phyloP scores from a whole-genome alignment of 2,888 invertebrate genomes.

The Argyresthia goedartella region DNA sequence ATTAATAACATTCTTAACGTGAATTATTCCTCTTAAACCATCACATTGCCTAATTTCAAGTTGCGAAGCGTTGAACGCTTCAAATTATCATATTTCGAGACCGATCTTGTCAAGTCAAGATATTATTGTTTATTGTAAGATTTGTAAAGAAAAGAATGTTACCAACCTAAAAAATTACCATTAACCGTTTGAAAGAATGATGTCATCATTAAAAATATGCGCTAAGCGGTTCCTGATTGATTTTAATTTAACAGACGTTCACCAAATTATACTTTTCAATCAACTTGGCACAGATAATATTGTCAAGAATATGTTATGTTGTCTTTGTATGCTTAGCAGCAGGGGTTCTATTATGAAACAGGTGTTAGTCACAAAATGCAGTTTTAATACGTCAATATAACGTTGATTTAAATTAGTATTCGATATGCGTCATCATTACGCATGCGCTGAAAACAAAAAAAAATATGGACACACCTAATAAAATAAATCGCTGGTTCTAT shows the following conservation, averaged over 20 bases:
- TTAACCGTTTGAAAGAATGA: not conserved
- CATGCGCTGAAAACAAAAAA: too few relatives aligned
- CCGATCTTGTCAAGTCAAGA: too few relatives aligned
- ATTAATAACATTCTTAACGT: too few relatives aligned
- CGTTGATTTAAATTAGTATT: conserved; percentile 17
- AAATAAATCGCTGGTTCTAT: too few relatives aligned
- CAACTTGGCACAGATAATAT: not conserved
- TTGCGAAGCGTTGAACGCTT: too few relatives aligned
- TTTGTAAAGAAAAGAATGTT: too few relatives aligned
- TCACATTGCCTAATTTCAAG: too few relatives aligned
- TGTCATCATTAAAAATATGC: not conserved
- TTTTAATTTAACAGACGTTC: not conserved
- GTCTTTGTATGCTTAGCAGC: not conserved
- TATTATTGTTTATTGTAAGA: too few relatives aligned
- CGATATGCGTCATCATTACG: conserved; percentile 18
- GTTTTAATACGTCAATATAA: conserved; percentile 15
- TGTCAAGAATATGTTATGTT: not conserved
- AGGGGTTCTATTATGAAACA: not conserved
- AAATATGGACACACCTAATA: too few relatives aligned
- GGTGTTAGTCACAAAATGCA: not conserved
- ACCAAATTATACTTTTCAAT: not conserved
- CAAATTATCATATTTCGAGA: too few relatives aligned
- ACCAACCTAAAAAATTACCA: too few relatives aligned
- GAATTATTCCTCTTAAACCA: not conserved
- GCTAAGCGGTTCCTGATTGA: not conserved